phyloP scores from a whole-genome alignment of 2,113 vertebrate genomes.

The Delphinus delphis region DNA sequence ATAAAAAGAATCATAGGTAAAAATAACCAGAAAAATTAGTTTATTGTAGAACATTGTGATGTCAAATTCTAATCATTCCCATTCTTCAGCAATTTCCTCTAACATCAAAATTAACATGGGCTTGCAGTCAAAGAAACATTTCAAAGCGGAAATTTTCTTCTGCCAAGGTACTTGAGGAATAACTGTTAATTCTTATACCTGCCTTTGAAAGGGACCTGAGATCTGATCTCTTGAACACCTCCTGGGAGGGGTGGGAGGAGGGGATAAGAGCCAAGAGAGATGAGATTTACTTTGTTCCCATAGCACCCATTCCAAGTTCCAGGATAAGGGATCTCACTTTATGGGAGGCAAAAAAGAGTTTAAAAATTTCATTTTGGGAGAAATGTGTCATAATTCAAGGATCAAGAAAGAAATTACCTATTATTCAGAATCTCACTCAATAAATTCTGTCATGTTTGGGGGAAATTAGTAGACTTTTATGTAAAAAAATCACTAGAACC shows the following conservation, averaged over 20 bases:
- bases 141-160: not conserved
- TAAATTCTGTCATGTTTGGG: not conserved
- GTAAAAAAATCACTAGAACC: not conserved
- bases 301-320: not conserved
- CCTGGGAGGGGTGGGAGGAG: not conserved
- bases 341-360: not conserved
- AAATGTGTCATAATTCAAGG: not conserved
- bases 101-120: not conserved
- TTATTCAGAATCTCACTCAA: not conserved
- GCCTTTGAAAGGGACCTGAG: not conserved
- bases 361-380: not conserved
- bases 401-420: not conserved
- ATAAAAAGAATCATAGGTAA: not conserved
- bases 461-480: not conserved
- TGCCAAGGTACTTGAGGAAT: not conserved
- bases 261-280: not conserved
- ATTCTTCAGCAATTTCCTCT: not conserved
- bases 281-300: not conserved
- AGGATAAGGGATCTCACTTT: not conserved
- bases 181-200: not conserved
- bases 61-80: not conserved
- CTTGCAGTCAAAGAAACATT: not conserved
- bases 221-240: not conserved
- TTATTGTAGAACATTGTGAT: not conserved
- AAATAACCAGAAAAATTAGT: not conserved